Conservation (phyloP, 2,113 vertebrate genomes). For the Morone saxatilis region DNA sequence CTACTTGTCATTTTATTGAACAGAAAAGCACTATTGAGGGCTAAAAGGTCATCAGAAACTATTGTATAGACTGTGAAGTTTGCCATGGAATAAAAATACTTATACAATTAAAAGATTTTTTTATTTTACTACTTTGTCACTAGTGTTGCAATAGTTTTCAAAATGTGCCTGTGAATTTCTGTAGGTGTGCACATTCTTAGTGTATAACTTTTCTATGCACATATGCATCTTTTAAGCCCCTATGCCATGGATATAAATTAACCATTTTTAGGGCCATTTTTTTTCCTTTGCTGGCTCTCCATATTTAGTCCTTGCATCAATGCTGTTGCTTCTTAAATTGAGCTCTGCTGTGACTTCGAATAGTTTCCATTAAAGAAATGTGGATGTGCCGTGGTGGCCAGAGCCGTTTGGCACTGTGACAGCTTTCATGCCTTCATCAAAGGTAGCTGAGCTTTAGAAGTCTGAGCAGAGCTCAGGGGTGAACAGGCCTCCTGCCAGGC, state of each 20-base stretch:
- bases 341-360: conserved; percentile 40
- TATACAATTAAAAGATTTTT: neutral
- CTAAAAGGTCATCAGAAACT: neutral
- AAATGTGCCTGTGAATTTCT: neutral
- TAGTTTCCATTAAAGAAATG: conserved; percentile 49
- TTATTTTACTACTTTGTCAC: neutral
- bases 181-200: neutral
- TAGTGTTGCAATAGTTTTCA: neutral
- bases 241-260: neutral
- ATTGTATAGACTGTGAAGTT: neutral
- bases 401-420: conserved; percentile 58
- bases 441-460: conserved; percentile 64
- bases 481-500: conserved; percentile 68
- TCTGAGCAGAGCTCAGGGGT: conserved; percentile 58
- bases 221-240: conserved; percentile 13
- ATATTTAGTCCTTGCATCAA: conserved; percentile 12
- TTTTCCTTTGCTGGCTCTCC: neutral
- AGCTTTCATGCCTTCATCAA: conserved; percentile 71
- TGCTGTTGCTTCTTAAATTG: conserved; percentile 24
- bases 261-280: neutral
- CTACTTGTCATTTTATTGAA: conserved; percentile 6
- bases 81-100: neutral
- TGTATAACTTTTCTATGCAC: neutral
- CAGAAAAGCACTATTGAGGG: neutral
- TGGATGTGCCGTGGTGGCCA: conserved; percentile 41